A percentile compares a stretch with the other conserved stretches of the same genome.
Evolutionary conservation across 2,888 invertebrate species (phyloP).

Genomic region (Eristalinus sepulchralis): DNA sequence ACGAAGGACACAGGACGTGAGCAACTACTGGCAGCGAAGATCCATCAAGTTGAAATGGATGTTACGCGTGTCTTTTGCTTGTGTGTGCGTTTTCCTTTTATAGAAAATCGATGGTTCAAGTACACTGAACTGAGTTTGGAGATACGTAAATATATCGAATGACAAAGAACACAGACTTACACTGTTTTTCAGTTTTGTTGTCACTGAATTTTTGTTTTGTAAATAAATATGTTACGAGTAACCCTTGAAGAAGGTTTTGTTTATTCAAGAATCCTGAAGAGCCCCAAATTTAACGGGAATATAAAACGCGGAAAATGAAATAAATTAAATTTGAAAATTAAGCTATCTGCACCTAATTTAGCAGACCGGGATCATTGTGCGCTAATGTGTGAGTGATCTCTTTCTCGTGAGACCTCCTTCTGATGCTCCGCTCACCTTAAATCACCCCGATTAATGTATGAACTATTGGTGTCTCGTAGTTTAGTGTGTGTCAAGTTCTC

Average conservation of each 20-base stretch:
- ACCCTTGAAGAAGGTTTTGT: not conserved
- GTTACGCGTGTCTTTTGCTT: not conserved
- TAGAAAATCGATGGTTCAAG: slow-evolving; percentile 14
- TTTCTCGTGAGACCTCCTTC: no score
- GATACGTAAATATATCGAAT: not conserved
- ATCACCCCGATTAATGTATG: no score
- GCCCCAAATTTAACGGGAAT: not conserved
- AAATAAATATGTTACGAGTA: not conserved
- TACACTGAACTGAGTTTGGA: not conserved
- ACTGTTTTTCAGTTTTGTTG: slow-evolving; percentile 6
- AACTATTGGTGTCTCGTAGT: no score
- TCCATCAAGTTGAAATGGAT: slow-evolving; percentile 6
- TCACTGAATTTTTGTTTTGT: not conserved
- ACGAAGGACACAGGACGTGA: not conserved
- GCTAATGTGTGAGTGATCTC: no score
- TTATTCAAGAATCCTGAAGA: not conserved
- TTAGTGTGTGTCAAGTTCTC: no score
- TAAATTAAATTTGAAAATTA: no score
- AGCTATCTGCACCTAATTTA: no score
- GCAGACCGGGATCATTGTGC: no score
- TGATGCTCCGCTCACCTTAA: no score
- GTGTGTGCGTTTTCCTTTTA: not conserved
- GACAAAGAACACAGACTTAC: not conserved
- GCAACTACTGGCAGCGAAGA: not conserved
- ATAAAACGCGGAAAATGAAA: no score